Conservation (phyloP, 2,888 invertebrate genomes). For the Ormyrus labotus region DNA sequence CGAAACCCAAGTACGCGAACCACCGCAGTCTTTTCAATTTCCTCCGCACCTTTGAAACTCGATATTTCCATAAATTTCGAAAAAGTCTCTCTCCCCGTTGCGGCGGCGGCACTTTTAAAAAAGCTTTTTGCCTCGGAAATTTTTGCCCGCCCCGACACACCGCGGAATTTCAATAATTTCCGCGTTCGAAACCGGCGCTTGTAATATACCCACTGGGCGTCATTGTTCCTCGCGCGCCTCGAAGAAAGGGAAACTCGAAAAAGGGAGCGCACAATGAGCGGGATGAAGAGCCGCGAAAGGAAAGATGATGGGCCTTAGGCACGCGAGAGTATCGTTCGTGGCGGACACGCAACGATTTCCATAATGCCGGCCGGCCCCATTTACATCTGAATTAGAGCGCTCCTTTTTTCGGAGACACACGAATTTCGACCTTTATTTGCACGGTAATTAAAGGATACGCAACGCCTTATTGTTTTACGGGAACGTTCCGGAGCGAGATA, state of each 20-base stretch:
- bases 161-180: slow-evolving; percentile 37
- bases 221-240: slow-evolving; percentile 9
- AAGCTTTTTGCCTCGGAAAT: too few species aligned
- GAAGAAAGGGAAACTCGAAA: slow-evolving; percentile 39
- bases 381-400: slow-evolving; percentile 30
- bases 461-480: too few species aligned
- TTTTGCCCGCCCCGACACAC: too few species aligned
- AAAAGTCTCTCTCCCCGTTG: too few species aligned
- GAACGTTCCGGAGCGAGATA: background rate
- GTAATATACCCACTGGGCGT: background rate
- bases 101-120: too few species aligned
- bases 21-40: background rate
- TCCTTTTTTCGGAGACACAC: too few species aligned
- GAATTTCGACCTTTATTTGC: too few species aligned
- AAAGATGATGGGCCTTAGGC: slow-evolving; percentile 39
- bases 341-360: slow-evolving; percentile 26
- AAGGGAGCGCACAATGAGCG: slow-evolving; percentile 28
- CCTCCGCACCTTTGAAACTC: too few species aligned
- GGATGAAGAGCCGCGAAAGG: background rate
- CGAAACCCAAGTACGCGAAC: background rate
- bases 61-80: too few species aligned
- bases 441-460: too few species aligned
- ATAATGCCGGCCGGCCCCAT: slow-evolving; percentile 13
- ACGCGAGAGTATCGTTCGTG: slow-evolving; percentile 44
- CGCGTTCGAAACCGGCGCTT: slow-evolving; percentile 13